Base-by-base conservation (phyloP, 2,113 vertebrate species). In the Oryzias celebensis region DNA sequence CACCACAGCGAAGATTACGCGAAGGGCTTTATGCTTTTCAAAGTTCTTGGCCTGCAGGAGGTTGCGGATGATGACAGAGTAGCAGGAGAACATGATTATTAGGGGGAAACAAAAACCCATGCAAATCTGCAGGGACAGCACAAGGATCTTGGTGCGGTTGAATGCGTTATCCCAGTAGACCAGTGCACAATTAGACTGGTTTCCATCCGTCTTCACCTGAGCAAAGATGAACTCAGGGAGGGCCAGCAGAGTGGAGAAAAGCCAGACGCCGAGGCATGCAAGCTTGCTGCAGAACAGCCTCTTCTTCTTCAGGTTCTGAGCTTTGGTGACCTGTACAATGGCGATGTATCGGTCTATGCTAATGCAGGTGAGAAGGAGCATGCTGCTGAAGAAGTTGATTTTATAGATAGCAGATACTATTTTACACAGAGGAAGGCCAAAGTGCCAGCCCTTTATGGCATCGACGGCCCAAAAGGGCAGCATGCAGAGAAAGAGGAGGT, bases 381-480 rank as follows among this genome's bases (percentile, higher is more conserved):
- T 93, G 61, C 93, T 93, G 81, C 95, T 87, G 26, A 94, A 98
- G 81, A 97, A 95, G 81, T 97, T 97, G 85, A 95, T 90, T 85
- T 94, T 96, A 65, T 96, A 96, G 73, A 91, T 61, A 10, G 91
- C 91, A 0, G 88, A 92, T 41, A 96, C 89, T 0, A 89, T 43
- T 70, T 94, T 95, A 88, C 96, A 98, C 59, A 91, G 23, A 23
- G 60, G 5, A n/a, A 63, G 18, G 42, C 89, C 85, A 54, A 96
- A 95, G 26, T 73, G 45, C 96, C 96, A 97, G 22, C 90, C 91
- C 0, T 68, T 68, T 0, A 71, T 68, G 0, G 94, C 92, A 0
- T 94, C 91, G 0, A 77, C 71, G 3, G 95, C 94, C 96, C 94
- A 95, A 84, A 98, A 94, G 43, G 96, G 96, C n/a, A 98, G 86